A percentile compares a stretch with the other conserved stretches of the same genome.
Evolutionary conservation across 2,888 invertebrate genomes (phyloP).

Genomic region (Rhorus exstirpatorius): DNA sequence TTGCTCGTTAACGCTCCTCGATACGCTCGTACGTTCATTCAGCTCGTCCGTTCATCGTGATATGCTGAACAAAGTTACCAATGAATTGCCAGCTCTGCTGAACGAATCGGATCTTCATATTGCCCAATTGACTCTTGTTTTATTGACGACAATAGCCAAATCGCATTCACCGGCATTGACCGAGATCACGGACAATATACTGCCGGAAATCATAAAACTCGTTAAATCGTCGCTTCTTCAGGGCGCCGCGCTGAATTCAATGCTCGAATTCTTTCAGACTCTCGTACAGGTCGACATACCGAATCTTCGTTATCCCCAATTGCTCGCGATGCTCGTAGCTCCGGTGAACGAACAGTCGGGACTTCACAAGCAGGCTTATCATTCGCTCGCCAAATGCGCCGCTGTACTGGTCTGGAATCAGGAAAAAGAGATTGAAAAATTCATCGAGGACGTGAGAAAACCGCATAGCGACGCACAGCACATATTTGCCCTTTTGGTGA

Average conservation of each 20-base stretch:
- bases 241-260: slow-evolving; percentile 96
- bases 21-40: slow-evolving; percentile 96
- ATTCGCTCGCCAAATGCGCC: slow-evolving; percentile 98
- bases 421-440: slow-evolving; percentile 90
- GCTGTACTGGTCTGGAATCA: slow-evolving; percentile 94
- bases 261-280: slow-evolving; percentile 97
- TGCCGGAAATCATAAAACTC: slow-evolving; percentile 94
- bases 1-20: slow-evolving; percentile 95
- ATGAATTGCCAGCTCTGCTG: slow-evolving; percentile 96
- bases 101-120: slow-evolving; percentile 98
- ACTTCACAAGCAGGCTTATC: slow-evolving; percentile 93
- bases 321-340: slow-evolving; percentile 92
- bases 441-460: slow-evolving; percentile 91
- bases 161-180: slow-evolving; percentile 93
- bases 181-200: slow-evolving; percentile 91
- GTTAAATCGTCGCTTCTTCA: slow-evolving; percentile 97
- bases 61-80: slow-evolving; percentile 92
- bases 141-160: slow-evolving; percentile 93
- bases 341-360: slow-evolving; percentile 87
- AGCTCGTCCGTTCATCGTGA: slow-evolving; percentile 90
- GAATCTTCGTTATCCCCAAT: slow-evolving; percentile 93
- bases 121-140: slow-evolving; percentile 95
- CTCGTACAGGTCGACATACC: slow-evolving; percentile 94
- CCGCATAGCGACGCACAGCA: slow-evolving; percentile 93
- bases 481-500: slow-evolving; percentile 96